Base-by-base conservation (phyloP, 2,797 vertebrate genomes). In the Characodon lateralis region DNA sequence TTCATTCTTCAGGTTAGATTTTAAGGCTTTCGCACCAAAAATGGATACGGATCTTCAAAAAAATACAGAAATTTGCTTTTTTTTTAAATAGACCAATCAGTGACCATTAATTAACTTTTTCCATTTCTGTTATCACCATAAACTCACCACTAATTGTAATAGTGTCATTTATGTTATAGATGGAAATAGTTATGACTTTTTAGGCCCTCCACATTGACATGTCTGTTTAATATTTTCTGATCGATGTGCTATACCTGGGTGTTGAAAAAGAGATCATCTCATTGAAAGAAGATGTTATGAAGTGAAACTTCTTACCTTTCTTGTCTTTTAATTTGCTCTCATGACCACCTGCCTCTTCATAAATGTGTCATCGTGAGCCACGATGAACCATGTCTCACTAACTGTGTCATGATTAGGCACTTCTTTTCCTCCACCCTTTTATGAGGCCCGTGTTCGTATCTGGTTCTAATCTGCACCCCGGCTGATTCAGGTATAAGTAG, bases 351-450 rank as follows among this genome's bases (percentile, higher is more conserved):
- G 71, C 50, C 31, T 72, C 22, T 22, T 39, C 53, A n/a, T 41
- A 31, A n/a, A 43, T 56, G 35, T 18, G 22, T 58, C 71, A 72
- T 43, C 13, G 13, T 69, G 26, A 69, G 43, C 13, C 65, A 43
- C 13, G 24, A 46, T 43, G 41, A 41, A 22, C 20, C 20, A 41
- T 10, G 4, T 63, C 59, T 31, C 59, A 35, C 28, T 63, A 10
- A 35, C 58, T 59, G 28, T 66, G 63, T 66, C 35, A 66, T 13
- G 18, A 66, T 43, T 22, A 69, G 66, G 41, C 66, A 69, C 66
- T 69, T 43, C 66, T 69, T 43, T 68, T 69, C 41, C 24, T 69
- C 39, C 24, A 46, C 39, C 22, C 41, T 13, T 46, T 13, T 43
- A 68, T 24, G 24, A 46, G 39, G 24, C 16, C 16, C 66, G n/a